Percentiles rank a stretch among this genome's conserved stretches.
These are phyloP conservation scores for Zalophus californianus DNA, from an alignment of 2,797 vertebrate species.

Conservation along the genomic window DNA sequence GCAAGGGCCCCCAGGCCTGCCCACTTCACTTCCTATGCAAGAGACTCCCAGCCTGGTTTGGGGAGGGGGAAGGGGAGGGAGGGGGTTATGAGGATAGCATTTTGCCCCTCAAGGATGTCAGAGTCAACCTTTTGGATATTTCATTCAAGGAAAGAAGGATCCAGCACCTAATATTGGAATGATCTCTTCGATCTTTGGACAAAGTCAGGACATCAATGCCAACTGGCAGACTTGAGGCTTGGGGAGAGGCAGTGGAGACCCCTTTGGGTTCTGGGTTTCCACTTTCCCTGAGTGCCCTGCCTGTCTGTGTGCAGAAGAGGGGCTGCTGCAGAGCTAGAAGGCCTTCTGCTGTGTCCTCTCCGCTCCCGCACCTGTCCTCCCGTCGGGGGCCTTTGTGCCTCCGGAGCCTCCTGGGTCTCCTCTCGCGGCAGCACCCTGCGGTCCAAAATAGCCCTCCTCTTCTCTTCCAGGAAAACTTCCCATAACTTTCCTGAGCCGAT, in stretches of 20 bases:
- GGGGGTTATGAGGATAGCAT: background rate
- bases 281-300: background rate
- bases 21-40: background rate
- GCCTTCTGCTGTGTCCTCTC: background rate
- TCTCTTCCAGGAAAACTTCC: background rate
- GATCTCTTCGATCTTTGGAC: background rate
- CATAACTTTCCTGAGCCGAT: background rate
- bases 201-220: background rate
- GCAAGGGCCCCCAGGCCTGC: background rate
- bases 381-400: background rate
- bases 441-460: background rate
- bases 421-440: accelerated
- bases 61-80: background rate
- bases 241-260: background rate
- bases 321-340: background rate
- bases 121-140: background rate
- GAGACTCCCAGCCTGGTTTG: background rate
- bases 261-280: background rate
- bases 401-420: background rate
- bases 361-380: accelerated
- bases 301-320: background rate
- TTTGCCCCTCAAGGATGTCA: background rate
- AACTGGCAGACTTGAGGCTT: background rate
- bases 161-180: background rate
- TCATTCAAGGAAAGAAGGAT: background rate